Evolutionary conservation across 2,888 invertebrate species (phyloP), one percentile per base, ranked within the genome.

Genomic region (Euzophera pinguis): DNA sequence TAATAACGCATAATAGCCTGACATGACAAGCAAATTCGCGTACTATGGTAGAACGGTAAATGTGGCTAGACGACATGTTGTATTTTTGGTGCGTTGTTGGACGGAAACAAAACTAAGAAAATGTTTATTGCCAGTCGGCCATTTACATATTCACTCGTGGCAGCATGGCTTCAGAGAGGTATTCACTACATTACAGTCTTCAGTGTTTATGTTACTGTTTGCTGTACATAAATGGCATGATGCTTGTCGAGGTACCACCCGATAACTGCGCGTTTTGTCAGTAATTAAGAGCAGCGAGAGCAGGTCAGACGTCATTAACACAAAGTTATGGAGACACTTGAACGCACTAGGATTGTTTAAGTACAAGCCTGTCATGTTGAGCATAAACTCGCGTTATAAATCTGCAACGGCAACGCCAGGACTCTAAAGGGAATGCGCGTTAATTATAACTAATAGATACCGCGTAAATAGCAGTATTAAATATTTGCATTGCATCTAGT

Each of bases 241-340:
- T 70, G 76, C 74, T 77, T 71, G 81, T 74, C 73, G 67, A 69
- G 74, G 65, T 65, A 64, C 73, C 67, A 67, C 64, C 74, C 73
- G 77, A 78, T 86, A 88, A 84, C 84, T 79, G 82, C 78, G 80
- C 72, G 82, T 85, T 89, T 87, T 84, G 87, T 84, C 72, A 77
- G 81, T 83, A 88, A 89, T 88, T 89, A 89, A 87, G 85, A 83
- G 67, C 81, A 71, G 67, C 73, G 65, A 71, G 75, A 81, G 69
- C 75, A 66, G 75, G 78, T 81, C 78, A 80, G 69, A 69, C 69
- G 74, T 74, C 73, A 77, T 85, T 78, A 78, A 77, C 69, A 64
- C 73, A 66, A 73, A 83, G 79, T 81, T 84, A 79, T 82, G 78
- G 78, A 80, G 79, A 82, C 84, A 77, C 78, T 78, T 73, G 67